phyloP scores from a whole-genome alignment of 2,797 vertebrate species.

The Lutjanus argentimaculatus region DNA sequence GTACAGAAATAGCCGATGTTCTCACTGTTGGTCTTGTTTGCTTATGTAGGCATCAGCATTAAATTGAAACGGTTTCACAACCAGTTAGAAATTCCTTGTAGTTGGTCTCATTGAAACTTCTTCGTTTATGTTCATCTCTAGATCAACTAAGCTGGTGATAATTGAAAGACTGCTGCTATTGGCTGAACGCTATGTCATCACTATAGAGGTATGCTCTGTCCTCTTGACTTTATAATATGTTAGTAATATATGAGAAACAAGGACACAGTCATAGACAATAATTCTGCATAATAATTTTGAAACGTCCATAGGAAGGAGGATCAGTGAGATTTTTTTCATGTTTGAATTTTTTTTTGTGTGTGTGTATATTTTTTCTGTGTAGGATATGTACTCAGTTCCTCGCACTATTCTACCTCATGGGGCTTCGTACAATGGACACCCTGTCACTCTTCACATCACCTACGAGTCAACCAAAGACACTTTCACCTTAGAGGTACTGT shows the following conservation, averaged over 20 bases:
- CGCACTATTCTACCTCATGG: constrained; percentile 99
- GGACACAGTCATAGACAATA: neutral
- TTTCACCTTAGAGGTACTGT: constrained; percentile 94
- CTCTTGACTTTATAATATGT: neutral
- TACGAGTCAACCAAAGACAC: constrained; percentile 99
- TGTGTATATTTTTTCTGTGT: constrained; percentile 29
- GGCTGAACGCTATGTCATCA: constrained; percentile 98
- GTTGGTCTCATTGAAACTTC: neutral
- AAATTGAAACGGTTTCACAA: too few species aligned
- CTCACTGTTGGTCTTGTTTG: too few species aligned
- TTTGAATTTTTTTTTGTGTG: neutral
- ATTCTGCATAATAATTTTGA: neutral
- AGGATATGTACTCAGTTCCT: constrained; percentile 98
- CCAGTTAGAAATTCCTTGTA: neutral
- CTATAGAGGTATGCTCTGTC: constrained; percentile 92
- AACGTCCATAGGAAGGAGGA: neutral
- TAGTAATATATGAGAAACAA: neutral
- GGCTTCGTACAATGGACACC: constrained; percentile 98
- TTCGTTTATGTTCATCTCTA: constrained; percentile 63
- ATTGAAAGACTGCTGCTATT: constrained; percentile 97
- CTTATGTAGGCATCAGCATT: too few species aligned
- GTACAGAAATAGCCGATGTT: too few species aligned
- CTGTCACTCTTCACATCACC: constrained; percentile 95
- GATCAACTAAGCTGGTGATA: constrained; percentile 99
- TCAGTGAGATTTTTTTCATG: neutral